Percentiles rank a stretch among this genome's conserved stretches.
Conservation (phyloP, 2,113 vertebrate species). For the Cichladusa arquata region DNA sequence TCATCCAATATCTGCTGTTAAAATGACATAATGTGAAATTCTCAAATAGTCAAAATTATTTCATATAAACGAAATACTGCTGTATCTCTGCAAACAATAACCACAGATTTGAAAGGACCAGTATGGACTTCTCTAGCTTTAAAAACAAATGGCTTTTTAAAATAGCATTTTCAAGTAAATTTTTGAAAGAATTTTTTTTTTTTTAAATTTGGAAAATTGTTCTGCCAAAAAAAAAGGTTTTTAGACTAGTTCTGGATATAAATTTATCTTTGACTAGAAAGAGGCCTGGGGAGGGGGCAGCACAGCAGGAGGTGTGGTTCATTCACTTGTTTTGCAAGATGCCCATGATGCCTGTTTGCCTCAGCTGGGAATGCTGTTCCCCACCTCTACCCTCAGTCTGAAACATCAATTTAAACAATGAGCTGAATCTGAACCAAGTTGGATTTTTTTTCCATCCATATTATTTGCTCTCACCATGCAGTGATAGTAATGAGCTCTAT, state of each 20-base stretch:
- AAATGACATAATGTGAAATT: neutral
- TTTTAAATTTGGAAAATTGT: neutral
- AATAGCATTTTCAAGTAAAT: accelerated
- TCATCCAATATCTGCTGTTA: neutral
- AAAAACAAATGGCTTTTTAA: neutral
- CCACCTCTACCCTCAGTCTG: neutral
- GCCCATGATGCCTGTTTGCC: neutral
- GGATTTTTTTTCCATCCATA: neutral
- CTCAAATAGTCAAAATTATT: neutral
- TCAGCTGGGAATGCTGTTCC: neutral
- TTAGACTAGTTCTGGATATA: neutral
- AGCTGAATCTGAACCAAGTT: neutral
- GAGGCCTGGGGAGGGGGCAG: neutral
- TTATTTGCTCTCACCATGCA: neutral
- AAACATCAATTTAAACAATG: neutral
- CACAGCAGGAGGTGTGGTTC: neutral
- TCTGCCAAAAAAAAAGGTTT: neutral
- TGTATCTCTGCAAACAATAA: neutral
- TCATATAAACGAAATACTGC: neutral
- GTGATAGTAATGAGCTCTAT: neutral
- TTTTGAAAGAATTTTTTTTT: neutral
- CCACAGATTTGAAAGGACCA: neutral
- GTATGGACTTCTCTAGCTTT: neutral
- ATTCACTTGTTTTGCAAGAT: neutral
- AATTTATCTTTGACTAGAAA: neutral